Evolutionary conservation across 2,113 vertebrate species (phyloP).

Genomic region (Ascaphus truei): DNA sequence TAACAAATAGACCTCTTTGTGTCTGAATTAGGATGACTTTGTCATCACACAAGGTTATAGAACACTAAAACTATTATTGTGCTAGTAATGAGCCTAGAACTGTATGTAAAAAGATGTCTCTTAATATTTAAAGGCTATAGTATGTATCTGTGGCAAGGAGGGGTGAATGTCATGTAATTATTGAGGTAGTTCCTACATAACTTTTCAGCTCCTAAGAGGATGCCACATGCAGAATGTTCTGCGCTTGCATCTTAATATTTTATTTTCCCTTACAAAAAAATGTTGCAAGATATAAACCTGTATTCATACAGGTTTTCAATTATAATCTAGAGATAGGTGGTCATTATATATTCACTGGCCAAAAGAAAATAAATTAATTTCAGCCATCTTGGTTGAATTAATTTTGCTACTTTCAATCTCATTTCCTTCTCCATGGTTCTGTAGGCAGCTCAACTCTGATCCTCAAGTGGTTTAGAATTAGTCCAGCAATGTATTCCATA

Average conservation of each 20-base stretch:
- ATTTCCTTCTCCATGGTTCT: constrained; percentile 5
- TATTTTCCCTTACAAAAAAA: background rate
- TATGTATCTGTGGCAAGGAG: too few species aligned
- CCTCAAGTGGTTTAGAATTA: constrained; percentile 6
- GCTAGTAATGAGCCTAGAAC: too few species aligned
- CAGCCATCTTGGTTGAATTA: background rate
- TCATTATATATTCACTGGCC: background rate
- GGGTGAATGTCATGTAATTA: too few species aligned
- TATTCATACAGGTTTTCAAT: background rate
- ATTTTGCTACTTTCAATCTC: constrained; percentile 3
- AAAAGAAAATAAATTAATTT: constrained; percentile 4
- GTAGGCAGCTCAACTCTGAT: background rate
- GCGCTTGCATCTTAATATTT: background rate
- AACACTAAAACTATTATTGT: too few species aligned
- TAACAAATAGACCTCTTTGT: too few species aligned
- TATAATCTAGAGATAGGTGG: background rate
- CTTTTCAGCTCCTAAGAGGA: background rate
- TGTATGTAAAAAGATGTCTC: too few species aligned
- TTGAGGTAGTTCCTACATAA: too few species aligned
- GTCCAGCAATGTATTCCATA: background rate
- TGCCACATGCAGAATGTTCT: background rate
- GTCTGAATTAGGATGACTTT: too few species aligned
- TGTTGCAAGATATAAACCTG: background rate
- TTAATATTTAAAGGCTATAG: too few species aligned
- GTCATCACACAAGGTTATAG: too few species aligned